These are phyloP conservation scores for Lasioglossum malachurum DNA, from an alignment of 2,888 invertebrate genomes.

Conservation along the genomic window DNA sequence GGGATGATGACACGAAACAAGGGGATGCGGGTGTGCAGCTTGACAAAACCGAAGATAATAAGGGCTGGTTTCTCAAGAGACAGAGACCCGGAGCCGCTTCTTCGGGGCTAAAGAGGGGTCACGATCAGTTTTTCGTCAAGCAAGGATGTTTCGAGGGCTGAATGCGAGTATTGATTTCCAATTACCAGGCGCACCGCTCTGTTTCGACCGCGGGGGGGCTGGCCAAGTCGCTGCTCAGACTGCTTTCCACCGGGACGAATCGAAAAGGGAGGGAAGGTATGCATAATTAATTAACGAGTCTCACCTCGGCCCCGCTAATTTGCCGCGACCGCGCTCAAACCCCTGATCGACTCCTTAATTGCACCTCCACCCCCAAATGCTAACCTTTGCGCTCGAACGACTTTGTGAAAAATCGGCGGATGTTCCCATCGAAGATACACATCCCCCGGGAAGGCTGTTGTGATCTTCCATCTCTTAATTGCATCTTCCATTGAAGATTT, in stretches of 20 bases:
- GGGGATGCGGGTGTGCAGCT: neutral
- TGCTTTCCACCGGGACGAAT: neutral
- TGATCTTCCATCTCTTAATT: neutral
- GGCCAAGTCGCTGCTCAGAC: neutral
- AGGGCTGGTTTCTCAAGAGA: constrained; percentile 36
- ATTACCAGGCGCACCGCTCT: constrained; percentile 52
- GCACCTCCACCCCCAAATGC: neutral
- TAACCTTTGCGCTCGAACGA: neutral
- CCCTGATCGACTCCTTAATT: constrained; percentile 45
- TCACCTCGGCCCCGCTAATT: constrained; percentile 55
- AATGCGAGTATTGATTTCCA: constrained; percentile 69
- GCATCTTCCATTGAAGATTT: neutral
- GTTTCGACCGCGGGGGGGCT: neutral
- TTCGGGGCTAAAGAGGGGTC: constrained; percentile 46
- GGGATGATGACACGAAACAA: neutral
- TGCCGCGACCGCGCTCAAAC: constrained; percentile 16
- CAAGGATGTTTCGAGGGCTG: constrained; percentile 57
- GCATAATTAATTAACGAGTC: constrained; percentile 72
- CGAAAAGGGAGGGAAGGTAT: constrained; percentile 55
- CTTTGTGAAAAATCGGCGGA: neutral
- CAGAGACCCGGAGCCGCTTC: constrained; percentile 15
- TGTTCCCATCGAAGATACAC: neutral
- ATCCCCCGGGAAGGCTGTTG: neutral
- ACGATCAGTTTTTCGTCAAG: constrained; percentile 59
- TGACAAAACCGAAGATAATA: constrained; percentile 52